phyloP scores from a whole-genome alignment of 2,113 vertebrate species.

The Catharus minimus region DNA sequence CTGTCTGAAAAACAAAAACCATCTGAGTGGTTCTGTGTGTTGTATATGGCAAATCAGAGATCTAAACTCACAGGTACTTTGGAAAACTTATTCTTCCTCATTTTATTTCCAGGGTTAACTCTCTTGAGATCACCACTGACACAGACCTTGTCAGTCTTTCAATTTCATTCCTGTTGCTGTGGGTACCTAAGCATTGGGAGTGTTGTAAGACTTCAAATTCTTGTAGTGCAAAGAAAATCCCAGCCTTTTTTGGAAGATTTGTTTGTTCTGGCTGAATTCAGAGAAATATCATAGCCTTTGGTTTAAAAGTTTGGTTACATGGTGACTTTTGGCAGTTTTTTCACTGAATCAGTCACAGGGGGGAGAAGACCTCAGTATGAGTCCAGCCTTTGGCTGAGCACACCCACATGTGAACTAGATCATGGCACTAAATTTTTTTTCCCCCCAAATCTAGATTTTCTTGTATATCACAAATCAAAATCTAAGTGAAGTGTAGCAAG shows the following conservation, averaged over 20 bases:
- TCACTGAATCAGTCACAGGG: background rate
- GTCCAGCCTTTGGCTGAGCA: background rate
- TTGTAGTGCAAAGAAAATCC: background rate
- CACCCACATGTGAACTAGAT: background rate
- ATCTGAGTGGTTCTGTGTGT: background rate
- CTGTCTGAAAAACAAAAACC: background rate
- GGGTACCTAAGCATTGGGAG: background rate
- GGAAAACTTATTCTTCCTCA: background rate
- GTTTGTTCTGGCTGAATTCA: background rate
- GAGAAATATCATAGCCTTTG: background rate
- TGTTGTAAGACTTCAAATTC: background rate
- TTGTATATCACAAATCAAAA: background rate
- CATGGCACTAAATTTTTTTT: background rate
- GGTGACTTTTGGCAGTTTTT: background rate
- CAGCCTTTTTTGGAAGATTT: background rate
- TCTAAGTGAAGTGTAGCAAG: background rate
- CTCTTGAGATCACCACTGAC: background rate
- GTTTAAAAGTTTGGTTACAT: background rate
- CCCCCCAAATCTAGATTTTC: background rate
- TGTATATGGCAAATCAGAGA: background rate
- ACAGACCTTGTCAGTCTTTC: background rate
- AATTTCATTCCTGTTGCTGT: background rate
- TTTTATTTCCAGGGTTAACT: background rate
- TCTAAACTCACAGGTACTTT: background rate
- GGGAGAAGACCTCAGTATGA: background rate